Evolutionary conservation across 2,888 invertebrate genomes (phyloP), one percentile per base, ranked within the genome.

Genomic region (Pasiphila rectangulata): DNA sequence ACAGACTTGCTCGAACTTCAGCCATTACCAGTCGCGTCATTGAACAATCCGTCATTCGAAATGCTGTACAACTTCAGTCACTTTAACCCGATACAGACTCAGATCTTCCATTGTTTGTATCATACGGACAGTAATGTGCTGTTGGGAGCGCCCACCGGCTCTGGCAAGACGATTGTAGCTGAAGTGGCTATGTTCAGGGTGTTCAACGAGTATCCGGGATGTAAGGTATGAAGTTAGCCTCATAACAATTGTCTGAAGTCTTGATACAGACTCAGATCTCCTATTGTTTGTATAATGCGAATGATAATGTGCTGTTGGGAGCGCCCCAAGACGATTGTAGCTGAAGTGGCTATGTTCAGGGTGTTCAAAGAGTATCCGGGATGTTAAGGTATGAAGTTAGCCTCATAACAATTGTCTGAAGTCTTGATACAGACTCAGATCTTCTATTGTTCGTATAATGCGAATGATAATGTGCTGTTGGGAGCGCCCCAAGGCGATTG

Each of bases 81-180:
- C 77, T 99, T 99, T 88, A 99, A 99, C 86, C 98, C 99, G 0
- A 97, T 99, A 57, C 99, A 99, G 84, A 98, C 98, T 0, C 98
- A 99, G 88, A 94, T 99, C 54, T 99, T 99, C 79, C 97, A 98
- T 79, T 95, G 96, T 34, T 87, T 99, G 3, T 99, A 98, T 80
- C 95, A 99, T 72, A 97, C 97, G 0, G 97, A 99, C 67, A 92
- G 93, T 61, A 99, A 99, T 74, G 95, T 98, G 4, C 84, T 99
- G 15, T 87, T 99, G 3, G 98, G 98, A 0, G 99, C 99, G 0
- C 98, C 98, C 0, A 98, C 98, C 0, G 97, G 97, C 0, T 98
- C 98, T 0, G 99, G 99, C 23, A 99, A 99, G 90, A 99, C 99
- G 0, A 96, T 99, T 34, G 98, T 96, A 0, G 99, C 99, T 0